Conservation (phyloP, 2,888 invertebrate genomes). For the Dasysyrphus albostriatus region DNA sequence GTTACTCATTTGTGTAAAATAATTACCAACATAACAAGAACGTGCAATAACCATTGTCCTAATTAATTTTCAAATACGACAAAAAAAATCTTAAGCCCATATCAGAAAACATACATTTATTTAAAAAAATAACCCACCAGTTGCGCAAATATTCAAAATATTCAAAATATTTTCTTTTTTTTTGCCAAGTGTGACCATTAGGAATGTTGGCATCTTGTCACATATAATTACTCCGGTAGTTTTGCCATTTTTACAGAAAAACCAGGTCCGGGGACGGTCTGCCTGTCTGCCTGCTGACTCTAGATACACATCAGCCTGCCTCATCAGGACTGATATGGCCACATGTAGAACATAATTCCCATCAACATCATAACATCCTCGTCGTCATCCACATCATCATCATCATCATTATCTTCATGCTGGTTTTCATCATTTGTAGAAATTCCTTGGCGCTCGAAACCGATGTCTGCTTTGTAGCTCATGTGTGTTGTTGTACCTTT, state of each 20-base stretch:
- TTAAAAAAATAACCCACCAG: constrained; percentile 41
- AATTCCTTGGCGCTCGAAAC: constrained; percentile 65
- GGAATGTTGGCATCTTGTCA: constrained; percentile 61
- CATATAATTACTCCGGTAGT: constrained; percentile 56
- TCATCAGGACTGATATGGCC: constrained; percentile 64
- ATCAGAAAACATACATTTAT: constrained; percentile 9
- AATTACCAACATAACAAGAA: constrained; percentile 70
- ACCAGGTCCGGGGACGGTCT: constrained; percentile 38
- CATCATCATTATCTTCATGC: constrained; percentile 40
- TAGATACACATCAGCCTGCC: constrained; percentile 35
- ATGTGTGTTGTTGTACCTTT: constrained; percentile 9
- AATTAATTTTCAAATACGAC: constrained; percentile 60
- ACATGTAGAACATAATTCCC: constrained; percentile 47
- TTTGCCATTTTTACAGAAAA: constrained; percentile 38
- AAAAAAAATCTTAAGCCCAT: neutral
- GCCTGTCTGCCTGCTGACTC: constrained; percentile 27
- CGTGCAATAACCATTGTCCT: constrained; percentile 67
- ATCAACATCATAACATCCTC: constrained; percentile 28
- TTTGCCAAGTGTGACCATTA: constrained; percentile 46
- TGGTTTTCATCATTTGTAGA: constrained; percentile 61
- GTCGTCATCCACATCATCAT: constrained; percentile 3
- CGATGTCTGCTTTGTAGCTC: constrained; percentile 9
- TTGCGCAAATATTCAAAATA: constrained; percentile 61
- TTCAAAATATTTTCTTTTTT: constrained; percentile 17
- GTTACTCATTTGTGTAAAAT: constrained; percentile 59